A percentile compares a stretch with the other conserved stretches of the same genome.
phyloP scores from a whole-genome alignment of 37 sponge, comb jelly and placozoan genomes.

The Cliona cf. orientalis region DNA sequence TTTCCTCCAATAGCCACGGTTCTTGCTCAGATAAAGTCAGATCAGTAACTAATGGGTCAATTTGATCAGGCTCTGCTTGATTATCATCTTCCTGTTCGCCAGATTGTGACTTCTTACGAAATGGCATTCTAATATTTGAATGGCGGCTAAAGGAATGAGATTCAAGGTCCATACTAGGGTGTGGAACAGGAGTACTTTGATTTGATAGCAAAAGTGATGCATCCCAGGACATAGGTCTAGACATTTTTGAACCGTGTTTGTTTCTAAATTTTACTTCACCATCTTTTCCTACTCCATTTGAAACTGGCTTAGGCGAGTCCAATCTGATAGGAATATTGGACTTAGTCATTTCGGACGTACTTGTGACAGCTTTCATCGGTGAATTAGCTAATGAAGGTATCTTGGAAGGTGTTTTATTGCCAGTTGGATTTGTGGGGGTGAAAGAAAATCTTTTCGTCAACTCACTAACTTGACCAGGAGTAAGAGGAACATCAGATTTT shows the following conservation, averaged over 20 bases:
- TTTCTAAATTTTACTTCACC: background rate
- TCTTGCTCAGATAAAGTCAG: too few relatives aligned
- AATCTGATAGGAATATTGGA: background rate
- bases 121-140: background rate
- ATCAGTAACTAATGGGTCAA: too few relatives aligned
- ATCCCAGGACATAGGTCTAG: constrained; percentile 8
- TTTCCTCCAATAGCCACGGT: too few relatives aligned
- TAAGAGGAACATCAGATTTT: constrained; percentile 12
- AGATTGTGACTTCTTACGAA: background rate
- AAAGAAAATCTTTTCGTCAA: constrained; percentile 38
- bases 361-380: constrained; percentile 29
- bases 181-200: background rate
- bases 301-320: background rate
- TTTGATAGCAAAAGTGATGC: too few relatives aligned
- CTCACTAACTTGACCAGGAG: constrained; percentile 32
- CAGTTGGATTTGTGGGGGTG: background rate
- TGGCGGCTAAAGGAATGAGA: background rate
- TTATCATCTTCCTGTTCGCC: constrained; percentile 15
- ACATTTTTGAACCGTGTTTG: too few relatives aligned
- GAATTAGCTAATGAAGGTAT: background rate
- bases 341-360: constrained; percentile 36
- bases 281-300: background rate
- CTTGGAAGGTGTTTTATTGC: constrained; percentile 16
- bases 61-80: background rate
- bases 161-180: background rate